phyloP scores from a whole-genome alignment of 1,140 invertebrate species.

The Solenopsis fugax region DNA sequence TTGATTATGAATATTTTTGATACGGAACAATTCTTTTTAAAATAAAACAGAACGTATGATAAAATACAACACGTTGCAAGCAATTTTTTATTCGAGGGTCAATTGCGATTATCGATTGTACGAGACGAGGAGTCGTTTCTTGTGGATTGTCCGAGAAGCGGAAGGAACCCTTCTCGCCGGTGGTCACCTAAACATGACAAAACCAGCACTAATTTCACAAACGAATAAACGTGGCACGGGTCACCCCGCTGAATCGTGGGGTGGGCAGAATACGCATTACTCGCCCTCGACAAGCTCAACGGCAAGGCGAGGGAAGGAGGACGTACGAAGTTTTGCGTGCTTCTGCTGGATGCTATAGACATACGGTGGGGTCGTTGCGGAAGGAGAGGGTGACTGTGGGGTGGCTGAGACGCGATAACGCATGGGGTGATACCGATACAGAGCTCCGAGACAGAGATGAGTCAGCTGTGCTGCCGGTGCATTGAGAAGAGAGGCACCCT shows the following conservation, averaged over 20 bases:
- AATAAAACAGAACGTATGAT: not conserved
- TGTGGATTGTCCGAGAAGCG: slow-evolving; percentile 18
- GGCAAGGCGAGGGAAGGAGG: slow-evolving; percentile 73
- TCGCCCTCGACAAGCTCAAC: slow-evolving; percentile 60
- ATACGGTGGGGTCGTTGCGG: slow-evolving; percentile 75
- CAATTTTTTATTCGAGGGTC: not conserved
- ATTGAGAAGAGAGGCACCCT: slow-evolving; percentile 50
- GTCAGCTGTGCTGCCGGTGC: slow-evolving; percentile 73
- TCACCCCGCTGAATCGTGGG: slow-evolving; percentile 51
- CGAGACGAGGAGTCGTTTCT: slow-evolving; percentile 40
- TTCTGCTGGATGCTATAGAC: slow-evolving; percentile 72
- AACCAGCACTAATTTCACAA: slow-evolving; percentile 87
- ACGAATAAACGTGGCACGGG: slow-evolving; percentile 83
- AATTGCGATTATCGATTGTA: not conserved
- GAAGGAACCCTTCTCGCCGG: slow-evolving; percentile 43
- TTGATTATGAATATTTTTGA: not conserved
- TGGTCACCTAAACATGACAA: slow-evolving; percentile 83
- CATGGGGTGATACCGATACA: slow-evolving; percentile 84
- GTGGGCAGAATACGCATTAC: slow-evolving; percentile 58
- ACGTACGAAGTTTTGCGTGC: slow-evolving; percentile 50
- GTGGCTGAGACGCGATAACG: slow-evolving; percentile 78
- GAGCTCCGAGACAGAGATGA: slow-evolving; percentile 75
- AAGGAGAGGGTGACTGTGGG: slow-evolving; percentile 60
- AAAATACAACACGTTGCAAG: not conserved
- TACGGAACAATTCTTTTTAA: not conserved